Percentiles rank a stretch among this genome's conserved stretches.
Conservation (phyloP, 2,797 vertebrate species). For the Podargus strigoides region DNA sequence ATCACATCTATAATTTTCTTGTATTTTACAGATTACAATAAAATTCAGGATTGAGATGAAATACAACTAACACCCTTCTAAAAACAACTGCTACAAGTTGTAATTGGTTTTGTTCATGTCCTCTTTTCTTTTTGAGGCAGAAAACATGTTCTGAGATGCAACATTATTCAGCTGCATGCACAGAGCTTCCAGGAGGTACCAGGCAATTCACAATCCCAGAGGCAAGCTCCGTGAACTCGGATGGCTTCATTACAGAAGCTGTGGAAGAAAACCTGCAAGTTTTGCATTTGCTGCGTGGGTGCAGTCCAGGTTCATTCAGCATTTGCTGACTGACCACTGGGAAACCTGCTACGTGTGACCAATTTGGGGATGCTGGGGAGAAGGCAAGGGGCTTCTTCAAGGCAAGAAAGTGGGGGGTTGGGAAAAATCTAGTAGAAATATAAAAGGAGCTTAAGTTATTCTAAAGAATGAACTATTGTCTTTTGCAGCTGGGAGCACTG, state of each 20-base stretch:
- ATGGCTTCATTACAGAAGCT: neutral
- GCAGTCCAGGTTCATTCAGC: neutral
- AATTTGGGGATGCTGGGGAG: neutral
- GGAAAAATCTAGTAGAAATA: neutral
- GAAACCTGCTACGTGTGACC: neutral
- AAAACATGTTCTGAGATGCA: neutral
- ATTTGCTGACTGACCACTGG: neutral
- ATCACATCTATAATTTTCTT: fast-evolving
- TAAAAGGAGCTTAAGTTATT: neutral
- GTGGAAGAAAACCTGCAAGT: neutral
- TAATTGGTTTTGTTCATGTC: neutral
- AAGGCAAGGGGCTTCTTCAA: neutral
- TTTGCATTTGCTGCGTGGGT: neutral
- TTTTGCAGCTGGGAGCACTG: neutral
- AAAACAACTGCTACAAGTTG: neutral
- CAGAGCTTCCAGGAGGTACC: neutral
- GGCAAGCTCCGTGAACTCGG: neutral
- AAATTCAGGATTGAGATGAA: neutral
- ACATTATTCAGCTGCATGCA: neutral
- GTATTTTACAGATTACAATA: neutral
- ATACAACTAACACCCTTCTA: neutral
- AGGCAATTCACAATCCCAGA: neutral
- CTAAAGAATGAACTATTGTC: neutral
- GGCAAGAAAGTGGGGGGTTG: neutral
- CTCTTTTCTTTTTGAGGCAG: neutral